These are phyloP conservation scores for Blennius ocellaris DNA, from an alignment of 2,113 vertebrate species.

Conservation along the genomic window DNA sequence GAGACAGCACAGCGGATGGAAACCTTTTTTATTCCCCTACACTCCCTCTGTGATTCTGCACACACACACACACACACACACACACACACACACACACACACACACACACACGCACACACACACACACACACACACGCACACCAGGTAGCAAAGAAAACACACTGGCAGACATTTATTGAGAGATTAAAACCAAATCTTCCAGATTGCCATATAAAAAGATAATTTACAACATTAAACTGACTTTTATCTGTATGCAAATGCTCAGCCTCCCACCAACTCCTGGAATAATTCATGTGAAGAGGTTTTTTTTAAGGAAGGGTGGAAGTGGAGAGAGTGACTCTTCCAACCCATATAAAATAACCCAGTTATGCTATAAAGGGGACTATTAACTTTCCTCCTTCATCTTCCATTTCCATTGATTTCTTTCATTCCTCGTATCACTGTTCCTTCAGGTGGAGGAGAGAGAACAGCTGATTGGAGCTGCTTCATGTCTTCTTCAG, in stretches of 20 bases:
- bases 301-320: constrained; percentile 25
- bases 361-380: constrained; percentile 64
- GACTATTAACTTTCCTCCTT: constrained; percentile 52
- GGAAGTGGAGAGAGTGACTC: constrained; percentile 43
- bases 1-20: constrained; percentile 80
- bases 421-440: constrained; percentile 66
- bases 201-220: constrained; percentile 77
- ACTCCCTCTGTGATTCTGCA: constrained; percentile 75
- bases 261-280: constrained; percentile 52
- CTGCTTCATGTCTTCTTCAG: constrained; percentile 42
- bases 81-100: constrained; percentile 31
- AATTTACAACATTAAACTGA: constrained; percentile 82
- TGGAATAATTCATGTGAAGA: constrained; percentile 74
- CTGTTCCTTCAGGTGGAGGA: constrained; percentile 45
- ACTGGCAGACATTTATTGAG: constrained; percentile 68
- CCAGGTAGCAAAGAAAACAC: constrained; percentile 51
- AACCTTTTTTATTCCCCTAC: constrained; percentile 74
- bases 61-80: too few species aligned
- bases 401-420: constrained; percentile 50
- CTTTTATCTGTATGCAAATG: constrained; percentile 84
- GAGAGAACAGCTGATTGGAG: constrained; percentile 54
- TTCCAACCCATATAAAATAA: constrained; percentile 47
- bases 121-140: constrained; percentile 31
- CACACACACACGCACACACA: background rate
- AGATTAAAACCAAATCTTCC: constrained; percentile 78